Evolutionary conservation across 2,888 invertebrate species (phyloP), one percentile per base, ranked within the genome.

Genomic region (Timandra comae): DNA sequence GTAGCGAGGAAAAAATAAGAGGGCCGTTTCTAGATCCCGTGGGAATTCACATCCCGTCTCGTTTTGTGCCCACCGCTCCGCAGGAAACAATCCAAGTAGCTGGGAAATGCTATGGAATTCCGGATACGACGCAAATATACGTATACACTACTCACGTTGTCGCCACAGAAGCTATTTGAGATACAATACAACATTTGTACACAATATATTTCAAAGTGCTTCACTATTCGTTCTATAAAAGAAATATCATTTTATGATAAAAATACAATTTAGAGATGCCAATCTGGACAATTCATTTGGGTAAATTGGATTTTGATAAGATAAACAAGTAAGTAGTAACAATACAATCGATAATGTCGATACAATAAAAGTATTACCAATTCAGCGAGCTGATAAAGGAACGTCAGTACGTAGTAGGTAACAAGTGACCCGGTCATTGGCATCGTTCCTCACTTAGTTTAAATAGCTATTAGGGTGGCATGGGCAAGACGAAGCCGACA

Each of bases 1-100:
- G 72, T 63, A 65, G 63, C 60, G 55, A 66, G 67, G 62, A 76
- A 78, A 80, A 81, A 80, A 73, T 67, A 73, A 72, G 70, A 72
- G 71, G 76, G 74, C 70, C 71, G 73, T 73, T 73, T 56, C 63
- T 60, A 59, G 63, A 64, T 64, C 81, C 79, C 67, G 56, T 61
- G 80, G 78, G 79, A 78, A 73, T 78, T 63, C 68, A 66, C 66
- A 54, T 62, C 56, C 63, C 59, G 56, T 56, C 52, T 60, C 63
- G 61, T 67, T 70, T 71, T 63, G 63, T 63, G 53, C 59, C 63
- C 61, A 63, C 65, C 69, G 60, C 60, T 60, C 57, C 57, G 62
- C 65, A 66, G 65, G 65, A 72, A 49, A 43, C 36, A 41, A 41
- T 43, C 48, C 41, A 41, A 49, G 44, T 44, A 33, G 39, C 46